Conservation (phyloP, 2,888 invertebrate species). For the Dryocosmus kuriphilus region DNA sequence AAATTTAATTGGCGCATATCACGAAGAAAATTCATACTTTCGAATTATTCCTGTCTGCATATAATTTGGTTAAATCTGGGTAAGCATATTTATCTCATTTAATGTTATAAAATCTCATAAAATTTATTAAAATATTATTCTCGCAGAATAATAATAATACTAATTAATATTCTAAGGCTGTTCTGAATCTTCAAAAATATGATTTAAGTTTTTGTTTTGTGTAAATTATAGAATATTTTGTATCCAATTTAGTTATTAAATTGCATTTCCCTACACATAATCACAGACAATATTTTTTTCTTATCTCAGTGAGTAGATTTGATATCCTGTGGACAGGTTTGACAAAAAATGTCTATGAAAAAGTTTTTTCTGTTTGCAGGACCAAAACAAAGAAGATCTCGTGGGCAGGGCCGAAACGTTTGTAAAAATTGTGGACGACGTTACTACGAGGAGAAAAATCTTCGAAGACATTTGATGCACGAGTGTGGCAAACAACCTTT, state of each 20-base stretch:
- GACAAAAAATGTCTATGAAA: neutral
- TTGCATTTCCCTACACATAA: neutral
- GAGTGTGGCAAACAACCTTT: conserved; percentile 79
- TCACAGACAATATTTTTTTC: neutral
- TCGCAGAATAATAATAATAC: no score
- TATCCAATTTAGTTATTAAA: neutral
- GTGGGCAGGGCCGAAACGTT: conserved; percentile 71
- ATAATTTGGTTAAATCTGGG: neutral
- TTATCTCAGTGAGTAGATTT: neutral
- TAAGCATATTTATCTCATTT: neutral
- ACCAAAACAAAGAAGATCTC: conserved; percentile 61
- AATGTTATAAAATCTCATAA: no score
- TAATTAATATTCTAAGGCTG: no score
- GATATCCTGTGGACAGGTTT: neutral
- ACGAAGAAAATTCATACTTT: no score
- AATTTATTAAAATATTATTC: no score
- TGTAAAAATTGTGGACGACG: conserved; percentile 80
- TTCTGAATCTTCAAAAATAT: neutral
- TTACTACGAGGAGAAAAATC: conserved; percentile 80
- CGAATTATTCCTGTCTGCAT: no score
- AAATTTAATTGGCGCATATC: no score
- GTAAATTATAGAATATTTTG: neutral
- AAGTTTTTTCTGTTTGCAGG: conserved; percentile 4
- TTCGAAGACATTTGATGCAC: conserved; percentile 78
- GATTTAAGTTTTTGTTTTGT: neutral